Evolutionary conservation across 1,140 invertebrate genomes (phyloP).

Genomic region (Pseudomyrmex flavicornis): DNA sequence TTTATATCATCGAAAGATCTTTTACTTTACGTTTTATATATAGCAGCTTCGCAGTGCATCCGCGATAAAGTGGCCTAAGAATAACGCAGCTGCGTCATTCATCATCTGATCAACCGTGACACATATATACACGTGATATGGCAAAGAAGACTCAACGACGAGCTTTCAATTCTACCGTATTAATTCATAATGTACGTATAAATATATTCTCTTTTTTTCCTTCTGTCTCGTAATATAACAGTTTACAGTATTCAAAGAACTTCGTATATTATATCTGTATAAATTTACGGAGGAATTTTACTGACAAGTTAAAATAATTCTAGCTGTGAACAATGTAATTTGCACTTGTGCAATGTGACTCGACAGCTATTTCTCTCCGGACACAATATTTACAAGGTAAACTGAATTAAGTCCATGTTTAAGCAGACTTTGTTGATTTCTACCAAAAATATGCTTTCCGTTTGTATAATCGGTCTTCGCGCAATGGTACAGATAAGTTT

Average conservation of each 20-base stretch:
- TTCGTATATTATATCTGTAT: background rate
- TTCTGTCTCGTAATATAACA: too few species aligned
- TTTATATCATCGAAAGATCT: constrained; percentile 31
- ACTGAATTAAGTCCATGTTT: background rate
- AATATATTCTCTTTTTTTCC: too few species aligned
- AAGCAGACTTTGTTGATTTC: constrained; percentile 18
- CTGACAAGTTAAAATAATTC: constrained; percentile 10
- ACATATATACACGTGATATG: constrained; percentile 48
- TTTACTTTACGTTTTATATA: constrained; percentile 33
- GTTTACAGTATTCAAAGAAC: too few species aligned
- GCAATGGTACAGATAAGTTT: constrained; percentile 1
- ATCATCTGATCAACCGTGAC: constrained; percentile 66
- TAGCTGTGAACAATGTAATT: background rate
- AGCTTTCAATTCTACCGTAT: constrained; percentile 64
- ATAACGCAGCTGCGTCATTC: constrained; percentile 60
- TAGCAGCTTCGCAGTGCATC: constrained; percentile 22
- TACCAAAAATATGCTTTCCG: constrained; percentile 5
- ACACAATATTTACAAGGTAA: constrained; percentile 39
- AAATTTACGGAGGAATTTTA: background rate
- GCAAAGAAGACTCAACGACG: constrained; percentile 61
- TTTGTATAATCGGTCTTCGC: constrained; percentile 26
- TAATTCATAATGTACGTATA: background rate
- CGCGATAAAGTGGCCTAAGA: constrained; percentile 49
- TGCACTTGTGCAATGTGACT: constrained; percentile 5
- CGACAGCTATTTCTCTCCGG: background rate